These are phyloP conservation scores for Gambusia holbrooki DNA, from an alignment of 2,113 vertebrate species.

Conservation along the genomic window DNA sequence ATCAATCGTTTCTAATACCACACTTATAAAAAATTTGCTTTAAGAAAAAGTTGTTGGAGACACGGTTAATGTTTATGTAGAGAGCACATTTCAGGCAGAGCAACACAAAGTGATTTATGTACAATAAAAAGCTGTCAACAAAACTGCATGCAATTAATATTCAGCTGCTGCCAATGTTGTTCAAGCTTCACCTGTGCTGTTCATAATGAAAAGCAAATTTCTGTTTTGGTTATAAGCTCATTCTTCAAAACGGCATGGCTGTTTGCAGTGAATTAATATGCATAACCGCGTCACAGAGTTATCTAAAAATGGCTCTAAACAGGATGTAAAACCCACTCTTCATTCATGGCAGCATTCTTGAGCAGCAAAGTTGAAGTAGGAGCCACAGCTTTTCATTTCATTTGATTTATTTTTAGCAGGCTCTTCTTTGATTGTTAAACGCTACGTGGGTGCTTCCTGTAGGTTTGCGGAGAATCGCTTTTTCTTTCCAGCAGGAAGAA, in stretches of 20 bases:
- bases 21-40: too few relatives aligned
- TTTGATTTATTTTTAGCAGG: background rate
- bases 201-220: background rate
- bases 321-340: background rate
- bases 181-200: background rate
- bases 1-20: too few relatives aligned
- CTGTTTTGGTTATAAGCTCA: too few relatives aligned
- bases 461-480: background rate
- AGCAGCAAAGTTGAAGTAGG: background rate
- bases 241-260: background rate
- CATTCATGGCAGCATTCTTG: background rate
- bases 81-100: too few relatives aligned
- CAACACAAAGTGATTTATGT: too few relatives aligned
- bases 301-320: background rate
- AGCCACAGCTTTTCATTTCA: background rate
- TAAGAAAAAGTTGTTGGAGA: too few relatives aligned
- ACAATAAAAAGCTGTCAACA: too few relatives aligned
- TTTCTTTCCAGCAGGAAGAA: conserved; percentile 7
- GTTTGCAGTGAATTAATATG: background rate
- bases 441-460: background rate
- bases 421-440: background rate
- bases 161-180: background rate
- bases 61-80: too few relatives aligned
- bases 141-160: background rate
- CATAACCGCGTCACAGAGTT: background rate